These are phyloP conservation scores for Thalassophryne amazonica DNA, from an alignment of 2,797 vertebrate genomes.

Conservation along the genomic window DNA sequence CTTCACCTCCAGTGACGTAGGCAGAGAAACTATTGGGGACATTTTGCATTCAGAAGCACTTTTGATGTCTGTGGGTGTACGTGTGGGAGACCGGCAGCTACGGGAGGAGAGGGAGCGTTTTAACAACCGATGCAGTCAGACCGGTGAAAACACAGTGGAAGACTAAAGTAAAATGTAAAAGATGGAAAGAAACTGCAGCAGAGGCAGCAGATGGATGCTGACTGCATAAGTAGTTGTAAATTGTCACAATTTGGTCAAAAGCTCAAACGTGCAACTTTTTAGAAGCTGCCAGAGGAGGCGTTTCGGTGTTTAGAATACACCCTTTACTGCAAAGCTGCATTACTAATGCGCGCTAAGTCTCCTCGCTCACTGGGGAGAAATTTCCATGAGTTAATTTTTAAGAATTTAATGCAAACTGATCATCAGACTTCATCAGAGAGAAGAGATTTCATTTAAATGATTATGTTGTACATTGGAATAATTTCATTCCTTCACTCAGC, in stretches of 20 bases:
- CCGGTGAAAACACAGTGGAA: slow-evolving; percentile 10
- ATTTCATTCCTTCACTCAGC: slow-evolving; percentile 65
- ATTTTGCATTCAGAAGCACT: slow-evolving; percentile 27
- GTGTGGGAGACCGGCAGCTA: not conserved
- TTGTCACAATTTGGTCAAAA: not conserved
- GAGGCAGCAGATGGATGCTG: slow-evolving; percentile 31
- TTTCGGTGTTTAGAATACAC: not conserved
- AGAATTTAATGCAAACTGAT: no score
- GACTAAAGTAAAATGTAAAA: not conserved
- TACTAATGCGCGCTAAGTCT: no score
- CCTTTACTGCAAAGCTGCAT: no score
- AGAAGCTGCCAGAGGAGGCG: not conserved
- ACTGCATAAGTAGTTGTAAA: slow-evolving; percentile 31
- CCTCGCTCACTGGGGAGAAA: no score
- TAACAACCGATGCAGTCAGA: not conserved
- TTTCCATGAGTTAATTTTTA: no score
- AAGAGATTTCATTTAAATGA: no score
- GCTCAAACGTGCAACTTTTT: slow-evolving; percentile 1
- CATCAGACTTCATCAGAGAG: no score
- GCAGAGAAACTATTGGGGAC: slow-evolving; percentile 18
- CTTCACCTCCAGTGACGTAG: slow-evolving; percentile 34
- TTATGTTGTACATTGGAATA: no score
- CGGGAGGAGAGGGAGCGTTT: not conserved
- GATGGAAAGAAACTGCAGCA: slow-evolving; percentile 33
- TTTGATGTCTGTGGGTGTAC: slow-evolving; percentile 17